Percentiles rank a stretch among this genome's conserved stretches.
Evolutionary conservation across 2,797 vertebrate species (phyloP).

Genomic region (Coendou prehensilis): DNA sequence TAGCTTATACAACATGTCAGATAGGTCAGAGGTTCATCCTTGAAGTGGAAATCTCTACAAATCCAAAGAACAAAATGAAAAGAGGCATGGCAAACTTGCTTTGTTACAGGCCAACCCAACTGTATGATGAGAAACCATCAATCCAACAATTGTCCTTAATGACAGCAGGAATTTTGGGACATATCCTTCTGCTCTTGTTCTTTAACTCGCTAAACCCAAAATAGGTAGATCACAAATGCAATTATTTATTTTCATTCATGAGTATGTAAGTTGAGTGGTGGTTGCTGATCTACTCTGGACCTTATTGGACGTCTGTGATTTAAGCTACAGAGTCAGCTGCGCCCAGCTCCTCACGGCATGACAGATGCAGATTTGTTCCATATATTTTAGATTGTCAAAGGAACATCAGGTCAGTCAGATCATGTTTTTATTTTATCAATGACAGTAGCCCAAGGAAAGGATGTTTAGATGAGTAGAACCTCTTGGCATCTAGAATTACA

Average conservation of each 20-base stretch:
- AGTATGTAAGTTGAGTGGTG: background rate
- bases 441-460: background rate
- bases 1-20: background rate
- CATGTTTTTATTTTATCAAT: background rate
- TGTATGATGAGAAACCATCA: background rate
- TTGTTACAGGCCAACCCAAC: background rate
- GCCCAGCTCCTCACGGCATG: too few relatives aligned
- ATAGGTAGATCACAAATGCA: background rate
- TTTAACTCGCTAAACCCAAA: background rate
- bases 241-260: background rate
- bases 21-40: background rate
- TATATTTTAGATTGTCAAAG: background rate
- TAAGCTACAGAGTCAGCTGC: too few relatives aligned
- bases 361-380: background rate
- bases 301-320: background rate
- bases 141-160: background rate
- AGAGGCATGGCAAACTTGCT: background rate
- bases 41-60: background rate
- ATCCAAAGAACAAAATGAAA: background rate
- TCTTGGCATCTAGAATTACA: background rate
- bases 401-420: background rate
- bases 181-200: background rate
- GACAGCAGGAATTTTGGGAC: background rate
- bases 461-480: background rate
- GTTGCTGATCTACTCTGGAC: background rate